Evolutionary conservation across 2,888 invertebrate species (phyloP), one percentile per base, ranked within the genome.

Genomic region (Doris montereyensis): DNA sequence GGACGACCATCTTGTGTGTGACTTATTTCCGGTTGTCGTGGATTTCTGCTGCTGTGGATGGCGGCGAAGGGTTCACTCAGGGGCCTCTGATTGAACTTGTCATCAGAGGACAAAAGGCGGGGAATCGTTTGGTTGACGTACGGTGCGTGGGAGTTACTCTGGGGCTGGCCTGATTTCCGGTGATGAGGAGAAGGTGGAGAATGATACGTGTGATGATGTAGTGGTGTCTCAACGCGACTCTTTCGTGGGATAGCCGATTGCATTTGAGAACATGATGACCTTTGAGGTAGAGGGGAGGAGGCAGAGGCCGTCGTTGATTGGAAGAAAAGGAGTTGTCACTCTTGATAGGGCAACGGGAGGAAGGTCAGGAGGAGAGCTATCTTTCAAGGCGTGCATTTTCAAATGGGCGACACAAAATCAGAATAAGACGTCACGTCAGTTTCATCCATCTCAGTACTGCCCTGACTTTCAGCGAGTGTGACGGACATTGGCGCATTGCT

Each of bases 61-160:
- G 17, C 52, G 52, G 52, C 8, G 52, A 17, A 41, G 5, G 52
- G 52, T 10, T 41, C 5, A 17, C 52, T 41, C 17, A 10, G 52
- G 17, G 52, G 52, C 8, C 52, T 5, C 5, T 41, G 52, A 17
- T 5, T 41, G 5, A 17, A 17, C 8, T 5, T 41, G 17, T 5
- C 17, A 17, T 41, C 17, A 17, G 52, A 41, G 5, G 5, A 17
- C 8, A 17, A 17, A 10, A 75, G 26, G 3, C 30, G 60, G 34
- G 79, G 74, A 28, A 75, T 57, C 17, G 62, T 2, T 28, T 79
- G 79, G 28, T 79, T 79, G 13, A 79, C 79, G 60, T 79, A 79
- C 5, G 79, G 79, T 2, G 34, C 57, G 62, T 77, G 77, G 24
- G n/a, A 65, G 8, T 34, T 35, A 1, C 35, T 52, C 24, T 65